Evolutionary conservation across 1,140 invertebrate genomes (phyloP), one percentile per base, ranked within the genome.

Genomic region (Bombus vancouverensis): DNA sequence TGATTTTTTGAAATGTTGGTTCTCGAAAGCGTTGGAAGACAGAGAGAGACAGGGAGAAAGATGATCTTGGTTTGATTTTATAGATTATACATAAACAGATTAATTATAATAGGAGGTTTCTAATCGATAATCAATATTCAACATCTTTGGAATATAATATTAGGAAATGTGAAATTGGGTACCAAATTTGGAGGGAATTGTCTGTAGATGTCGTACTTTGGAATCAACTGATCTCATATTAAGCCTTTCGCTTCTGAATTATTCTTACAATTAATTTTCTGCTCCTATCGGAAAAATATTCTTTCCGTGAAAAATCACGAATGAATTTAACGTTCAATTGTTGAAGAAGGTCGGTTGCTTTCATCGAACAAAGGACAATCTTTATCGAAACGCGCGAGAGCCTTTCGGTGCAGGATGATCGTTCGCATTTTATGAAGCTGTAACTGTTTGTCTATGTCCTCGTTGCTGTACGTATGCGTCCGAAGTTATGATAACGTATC

Each of bases 401-500:
- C 18, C 34, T 42, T 68, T 59, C 53, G 53, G 22, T 10, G 10
- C 37, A 6, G 47, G 57, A 72, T 44, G 76, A 79, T 71, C 76
- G 39, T 71, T 18, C 68, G 39, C 76, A 42, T 79, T 83, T 83
- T 83, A 83, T 70, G 76, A 80, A 80, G 83, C 57, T 47, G 76
- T 79, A 85, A 73, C 74, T 53, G 62, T 37, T 78, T 34, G 42
- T 80, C 83, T 47, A 72, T 65, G 77, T 62, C 13, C 83, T 80
- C 28, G 83, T n/a, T 42, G 47, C 44, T n/a, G 18, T 44, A 68
- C 44, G 10, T 39, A 77, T 44, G 59, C 65, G 10, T 2, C 15
- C 37, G 18, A 39, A 78, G 42, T 70, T 78, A 78, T 78, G 82
- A 83, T 83, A 83, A 83, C 74, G 65, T 83, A 83, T 83, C 82